Conservation (phyloP, 2,888 invertebrate species). For the Colostygia pectinataria region DNA sequence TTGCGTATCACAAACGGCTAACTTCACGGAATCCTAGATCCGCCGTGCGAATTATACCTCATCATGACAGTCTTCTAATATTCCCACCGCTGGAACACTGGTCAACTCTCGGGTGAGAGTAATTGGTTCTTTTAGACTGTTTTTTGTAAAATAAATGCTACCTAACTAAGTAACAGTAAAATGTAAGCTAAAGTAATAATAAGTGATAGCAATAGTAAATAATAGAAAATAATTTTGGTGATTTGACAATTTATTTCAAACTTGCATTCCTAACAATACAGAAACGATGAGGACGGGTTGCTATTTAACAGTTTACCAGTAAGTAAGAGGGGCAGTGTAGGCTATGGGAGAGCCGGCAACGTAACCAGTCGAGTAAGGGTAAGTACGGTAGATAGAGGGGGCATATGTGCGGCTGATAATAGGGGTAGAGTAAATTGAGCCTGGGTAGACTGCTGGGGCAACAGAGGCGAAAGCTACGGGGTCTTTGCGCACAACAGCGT, state of each 20-base stretch:
- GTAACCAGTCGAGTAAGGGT: constrained; percentile 29
- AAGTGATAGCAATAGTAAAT: no score
- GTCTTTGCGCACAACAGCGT: constrained; percentile 80
- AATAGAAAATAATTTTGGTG: constrained; percentile 32
- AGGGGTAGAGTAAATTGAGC: constrained; percentile 28
- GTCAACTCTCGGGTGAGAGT: no score
- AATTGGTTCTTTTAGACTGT: no score
- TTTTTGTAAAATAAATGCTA: no score
- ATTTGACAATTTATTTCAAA: constrained; percentile 48
- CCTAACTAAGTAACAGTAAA: no score
- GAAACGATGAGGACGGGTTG: constrained; percentile 24
- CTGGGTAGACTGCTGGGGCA: constrained; percentile 39
- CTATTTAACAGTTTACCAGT: constrained; percentile 36
- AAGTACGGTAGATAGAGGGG: constrained; percentile 29
- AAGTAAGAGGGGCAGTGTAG: constrained; percentile 28
- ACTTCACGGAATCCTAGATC: no score
- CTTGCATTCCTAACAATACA: constrained; percentile 41
- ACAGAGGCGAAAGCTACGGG: constrained; percentile 54
- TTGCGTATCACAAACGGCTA: no score
- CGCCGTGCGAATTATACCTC: no score
- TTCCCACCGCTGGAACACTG: no score
- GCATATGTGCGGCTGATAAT: constrained; percentile 16
- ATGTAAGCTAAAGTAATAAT: no score
- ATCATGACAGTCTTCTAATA: no score
- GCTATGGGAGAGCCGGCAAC: constrained; percentile 27